Conservation (phyloP, 2,797 vertebrate genomes). For the Passerculus sandwichensis region DNA sequence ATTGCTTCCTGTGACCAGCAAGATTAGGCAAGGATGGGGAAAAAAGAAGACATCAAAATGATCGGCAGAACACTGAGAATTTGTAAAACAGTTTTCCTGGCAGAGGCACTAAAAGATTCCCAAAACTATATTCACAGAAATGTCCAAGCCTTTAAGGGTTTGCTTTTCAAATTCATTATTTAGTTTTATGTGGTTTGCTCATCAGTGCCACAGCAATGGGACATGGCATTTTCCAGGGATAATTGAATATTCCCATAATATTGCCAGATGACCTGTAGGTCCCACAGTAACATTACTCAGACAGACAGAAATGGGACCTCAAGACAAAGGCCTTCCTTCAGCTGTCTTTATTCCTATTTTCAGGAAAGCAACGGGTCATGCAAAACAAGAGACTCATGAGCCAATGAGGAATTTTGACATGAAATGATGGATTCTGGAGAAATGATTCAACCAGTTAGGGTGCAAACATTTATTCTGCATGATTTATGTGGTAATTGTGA, state of each 20-base stretch:
- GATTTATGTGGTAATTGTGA: background rate
- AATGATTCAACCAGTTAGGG: background rate
- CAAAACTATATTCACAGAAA: background rate
- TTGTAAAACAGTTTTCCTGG: constrained; percentile 21
- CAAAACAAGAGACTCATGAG: background rate
- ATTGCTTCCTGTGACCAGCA: background rate
- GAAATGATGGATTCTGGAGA: constrained; percentile 13
- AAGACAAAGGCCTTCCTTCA: constrained; percentile 23
- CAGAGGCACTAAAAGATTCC: constrained; percentile 2
- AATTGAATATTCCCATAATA: constrained; percentile 35
- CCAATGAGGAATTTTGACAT: background rate
- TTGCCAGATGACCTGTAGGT: constrained; percentile 34
- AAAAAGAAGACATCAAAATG: background rate
- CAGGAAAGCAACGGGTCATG: constrained; percentile 22
- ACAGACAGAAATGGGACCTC: constrained; percentile 28
- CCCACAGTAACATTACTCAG: constrained; percentile 28
- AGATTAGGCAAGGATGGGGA: background rate
- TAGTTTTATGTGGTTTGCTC: constrained; percentile 48
- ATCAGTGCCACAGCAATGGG: constrained; percentile 22
- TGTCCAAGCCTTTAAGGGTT: background rate
- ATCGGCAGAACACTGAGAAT: background rate
- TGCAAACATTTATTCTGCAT: background rate
- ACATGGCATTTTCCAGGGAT: background rate
- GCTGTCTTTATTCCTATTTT: background rate
- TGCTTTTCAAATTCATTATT: constrained; percentile 14